These are phyloP conservation scores for Trimorus sp. DNA, from an alignment of 2,888 invertebrate species.

Conservation along the genomic window DNA sequence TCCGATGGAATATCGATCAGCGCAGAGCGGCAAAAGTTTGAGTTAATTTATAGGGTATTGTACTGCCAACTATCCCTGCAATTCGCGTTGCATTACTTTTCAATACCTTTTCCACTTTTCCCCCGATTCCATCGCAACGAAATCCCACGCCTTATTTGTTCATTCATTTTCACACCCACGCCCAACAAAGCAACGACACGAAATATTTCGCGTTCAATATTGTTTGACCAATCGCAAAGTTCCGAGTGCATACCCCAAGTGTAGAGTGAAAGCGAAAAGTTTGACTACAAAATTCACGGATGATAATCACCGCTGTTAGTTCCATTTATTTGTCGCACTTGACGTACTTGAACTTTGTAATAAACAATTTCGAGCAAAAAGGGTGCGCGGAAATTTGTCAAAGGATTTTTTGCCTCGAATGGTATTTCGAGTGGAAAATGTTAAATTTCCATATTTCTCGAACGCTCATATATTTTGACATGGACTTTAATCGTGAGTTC, in stretches of 20 bases:
- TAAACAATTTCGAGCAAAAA: slow-evolving; percentile 5
- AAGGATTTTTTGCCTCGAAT: slow-evolving; percentile 10
- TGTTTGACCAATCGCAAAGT: too few relatives aligned
- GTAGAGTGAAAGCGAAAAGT: too few relatives aligned
- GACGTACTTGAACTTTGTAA: not conserved
- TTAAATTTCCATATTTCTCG: slow-evolving; percentile 33
- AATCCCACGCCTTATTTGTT: too few relatives aligned
- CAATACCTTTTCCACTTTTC: too few relatives aligned
- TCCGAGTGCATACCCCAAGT: too few relatives aligned
- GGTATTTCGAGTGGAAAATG: slow-evolving; percentile 18
- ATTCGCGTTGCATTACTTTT: not conserved
- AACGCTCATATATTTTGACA: slow-evolving; percentile 8
- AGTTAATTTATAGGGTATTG: slow-evolving; percentile 17
- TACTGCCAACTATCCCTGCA: not conserved
- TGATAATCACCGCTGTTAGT: not conserved
- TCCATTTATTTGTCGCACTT: not conserved
- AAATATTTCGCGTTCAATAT: too few relatives aligned
- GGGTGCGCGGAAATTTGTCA: slow-evolving; percentile 24
- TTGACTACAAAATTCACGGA: too few relatives aligned
- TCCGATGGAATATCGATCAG: slow-evolving; percentile 43
- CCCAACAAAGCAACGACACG: too few relatives aligned
- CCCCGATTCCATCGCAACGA: too few relatives aligned
- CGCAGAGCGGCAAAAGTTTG: not conserved
- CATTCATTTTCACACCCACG: too few relatives aligned
- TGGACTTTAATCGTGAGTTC: slow-evolving; percentile 17